phyloP scores from a whole-genome alignment of 2,113 vertebrate genomes.

The Geothlypis trichas region DNA sequence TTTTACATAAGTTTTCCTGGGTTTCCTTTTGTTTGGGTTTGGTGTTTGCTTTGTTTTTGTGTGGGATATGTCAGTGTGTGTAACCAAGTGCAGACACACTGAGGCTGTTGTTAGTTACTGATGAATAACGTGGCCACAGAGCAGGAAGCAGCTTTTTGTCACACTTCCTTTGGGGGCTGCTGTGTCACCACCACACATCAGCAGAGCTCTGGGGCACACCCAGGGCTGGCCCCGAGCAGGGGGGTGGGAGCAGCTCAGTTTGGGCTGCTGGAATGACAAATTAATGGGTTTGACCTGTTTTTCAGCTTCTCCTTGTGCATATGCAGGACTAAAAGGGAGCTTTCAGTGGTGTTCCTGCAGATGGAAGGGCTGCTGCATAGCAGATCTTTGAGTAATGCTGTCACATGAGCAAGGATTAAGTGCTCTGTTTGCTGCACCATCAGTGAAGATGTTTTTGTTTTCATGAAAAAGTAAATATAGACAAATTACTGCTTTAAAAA shows the following conservation, averaged over 20 bases:
- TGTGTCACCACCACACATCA: neutral
- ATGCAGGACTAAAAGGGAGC: neutral
- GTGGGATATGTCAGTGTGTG: rapidly evolving
- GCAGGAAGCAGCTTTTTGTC: conserved; percentile 39
- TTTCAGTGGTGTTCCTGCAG: neutral
- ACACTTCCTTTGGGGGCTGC: neutral
- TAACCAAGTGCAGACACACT: neutral
- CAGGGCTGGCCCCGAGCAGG: neutral
- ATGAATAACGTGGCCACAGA: neutral
- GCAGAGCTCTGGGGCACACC: neutral
- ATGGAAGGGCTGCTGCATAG: neutral
- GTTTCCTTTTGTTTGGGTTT: neutral
- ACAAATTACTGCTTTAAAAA: neutral
- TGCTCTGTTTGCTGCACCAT: neutral
- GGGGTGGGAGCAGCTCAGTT: rapidly evolving
- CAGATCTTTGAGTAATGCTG: neutral
- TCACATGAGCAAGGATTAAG: neutral
- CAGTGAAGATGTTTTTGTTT: neutral
- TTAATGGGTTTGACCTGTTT: rapidly evolving
- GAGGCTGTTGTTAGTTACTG: neutral
- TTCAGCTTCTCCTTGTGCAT: neutral
- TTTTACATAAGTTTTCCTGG: neutral
- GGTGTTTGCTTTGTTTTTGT: neutral
- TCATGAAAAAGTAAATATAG: neutral
- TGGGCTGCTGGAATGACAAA: neutral